Base-by-base conservation (phyloP, 1,140 invertebrate species). In the Halesus radiatus region DNA sequence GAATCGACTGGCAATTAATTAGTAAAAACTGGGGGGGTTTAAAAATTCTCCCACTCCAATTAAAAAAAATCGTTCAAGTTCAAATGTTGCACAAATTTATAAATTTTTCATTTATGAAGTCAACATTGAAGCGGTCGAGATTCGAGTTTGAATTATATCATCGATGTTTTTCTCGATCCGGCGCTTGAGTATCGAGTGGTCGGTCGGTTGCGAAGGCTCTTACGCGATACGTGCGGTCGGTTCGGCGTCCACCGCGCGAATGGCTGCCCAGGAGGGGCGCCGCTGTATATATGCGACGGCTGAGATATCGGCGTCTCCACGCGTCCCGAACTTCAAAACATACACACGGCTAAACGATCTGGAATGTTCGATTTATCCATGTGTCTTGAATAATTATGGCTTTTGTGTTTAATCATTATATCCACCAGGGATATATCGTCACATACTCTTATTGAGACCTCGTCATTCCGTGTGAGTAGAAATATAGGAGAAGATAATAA, bases 261-360 rank as follows among this genome's bases (percentile, higher is more conserved):
- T 70, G 66, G 16, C 37, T 18, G 5, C 7, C 22, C n/a, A 52
- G 32, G 66, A 50, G 66, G 66, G 66, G 66, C 66, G 66, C 15
- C 66, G n/a, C 66, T 8, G 32, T 70, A 70, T 70, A 50, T 70
- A 70, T 70, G 66, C 45, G 66, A 50, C 66, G 66, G 37, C 66
- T 15, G 66, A 26, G 62, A 32, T 26, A 26, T 3, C 23, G 22
- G 20, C 62, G 62, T 66, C 23, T 66, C 62, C 62, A 26, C 20
- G 66, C 66, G 66, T 70, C 66, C 66, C 66, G 66, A 45, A 45
- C 66, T 70, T 70, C 32, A 70, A 70, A 70, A 50, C n/a, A 70
- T 45, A 66, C 29, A 26, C 18, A 16, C 7, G 5, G 13, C 13
- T 13, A 45, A 45, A 45, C 37, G 37, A 2, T 66, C 62, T 26